Percentiles rank a stretch among this genome's conserved stretches.
Evolutionary conservation across 2,797 vertebrate genomes (phyloP).

Genomic region (Brachyalestes nurse): DNA sequence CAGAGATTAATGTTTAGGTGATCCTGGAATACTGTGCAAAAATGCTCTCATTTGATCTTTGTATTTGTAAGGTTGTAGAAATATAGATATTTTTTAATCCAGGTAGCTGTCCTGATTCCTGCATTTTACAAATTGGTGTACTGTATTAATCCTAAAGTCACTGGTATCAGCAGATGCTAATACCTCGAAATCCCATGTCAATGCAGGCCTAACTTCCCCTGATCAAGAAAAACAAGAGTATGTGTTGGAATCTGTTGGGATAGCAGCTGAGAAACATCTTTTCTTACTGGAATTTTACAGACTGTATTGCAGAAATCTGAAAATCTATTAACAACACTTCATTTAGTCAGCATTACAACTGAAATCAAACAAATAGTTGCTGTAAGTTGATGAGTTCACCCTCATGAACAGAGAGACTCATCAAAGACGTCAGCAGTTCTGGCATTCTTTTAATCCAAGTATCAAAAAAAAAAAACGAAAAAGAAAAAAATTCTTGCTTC

Average conservation of each 20-base stretch:
- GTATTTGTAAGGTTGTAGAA: too few species aligned
- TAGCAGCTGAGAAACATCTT: neutral
- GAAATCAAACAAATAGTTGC: neutral
- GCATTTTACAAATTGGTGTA: too few species aligned
- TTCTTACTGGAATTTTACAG: neutral
- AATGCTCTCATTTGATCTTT: too few species aligned
- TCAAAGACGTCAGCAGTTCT: conserved; percentile 10
- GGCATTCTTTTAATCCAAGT: neutral
- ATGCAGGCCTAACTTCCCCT: too few species aligned
- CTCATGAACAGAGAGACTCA: neutral
- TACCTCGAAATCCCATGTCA: too few species aligned
- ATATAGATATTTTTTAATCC: too few species aligned
- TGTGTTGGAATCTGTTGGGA: neutral
- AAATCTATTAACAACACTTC: neutral
- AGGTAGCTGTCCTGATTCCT: too few species aligned
- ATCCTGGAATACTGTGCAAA: too few species aligned
- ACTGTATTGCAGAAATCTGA: neutral
- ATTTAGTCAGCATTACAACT: neutral
- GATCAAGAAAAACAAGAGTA: neutral
- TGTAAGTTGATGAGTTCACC: neutral
- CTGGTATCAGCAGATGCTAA: too few species aligned
- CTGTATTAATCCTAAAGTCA: too few species aligned
- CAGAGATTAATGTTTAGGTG: too few species aligned
- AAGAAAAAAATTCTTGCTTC: neutral
- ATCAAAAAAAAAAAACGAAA: neutral